Evolutionary conservation across 2,797 vertebrate species (phyloP), one percentile per base, ranked within the genome.

Genomic region (Coranthus polyacanthus): DNA sequence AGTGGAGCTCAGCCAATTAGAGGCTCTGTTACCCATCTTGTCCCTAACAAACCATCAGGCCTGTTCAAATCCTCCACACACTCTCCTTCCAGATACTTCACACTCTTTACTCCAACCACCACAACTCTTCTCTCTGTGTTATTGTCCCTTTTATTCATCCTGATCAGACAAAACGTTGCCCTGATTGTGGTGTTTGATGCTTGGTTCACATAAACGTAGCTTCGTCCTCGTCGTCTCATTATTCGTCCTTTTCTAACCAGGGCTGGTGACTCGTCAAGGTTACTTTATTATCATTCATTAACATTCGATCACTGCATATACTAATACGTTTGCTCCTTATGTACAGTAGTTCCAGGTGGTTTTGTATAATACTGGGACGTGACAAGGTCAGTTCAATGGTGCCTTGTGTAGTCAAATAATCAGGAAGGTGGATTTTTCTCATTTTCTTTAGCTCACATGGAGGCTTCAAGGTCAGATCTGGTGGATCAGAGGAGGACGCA

Each of bases 1-100:
- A 77, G 55, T 63, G 58, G 46, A 79, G 71, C 79, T 83, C 70
- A 71, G 71, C 86, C 82, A 90, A 87, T 91, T 86, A 88, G 78
- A 47, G 69, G 73, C 70, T 72, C 72, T 55, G 68, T 68, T 81
- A 66, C 59, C 76, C 61, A 21, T 12, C 65, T 64, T 80, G 52
- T 59, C 71, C 17, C 75, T 62, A 68, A 68, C 81, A 70, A 73
- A 80, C 64, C 22, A 5, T 46, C 56, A 68, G 71, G 43, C 68
- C 65, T 32, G 32, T 34, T 34, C 38, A 29, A 29, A 54, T 43
- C 55, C 67, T n/a, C 38, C 29, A 12, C 56, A 2, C 41, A 13
- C 52, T 50, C 57, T 63, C 45, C 62, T 51, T 55, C 50, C 49
- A 36, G n/a, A 51, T 34, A 55, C 54, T 69, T 36, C 46, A 54